Conservation (phyloP, 2,797 vertebrate genomes). For the Ataeniobius toweri region DNA sequence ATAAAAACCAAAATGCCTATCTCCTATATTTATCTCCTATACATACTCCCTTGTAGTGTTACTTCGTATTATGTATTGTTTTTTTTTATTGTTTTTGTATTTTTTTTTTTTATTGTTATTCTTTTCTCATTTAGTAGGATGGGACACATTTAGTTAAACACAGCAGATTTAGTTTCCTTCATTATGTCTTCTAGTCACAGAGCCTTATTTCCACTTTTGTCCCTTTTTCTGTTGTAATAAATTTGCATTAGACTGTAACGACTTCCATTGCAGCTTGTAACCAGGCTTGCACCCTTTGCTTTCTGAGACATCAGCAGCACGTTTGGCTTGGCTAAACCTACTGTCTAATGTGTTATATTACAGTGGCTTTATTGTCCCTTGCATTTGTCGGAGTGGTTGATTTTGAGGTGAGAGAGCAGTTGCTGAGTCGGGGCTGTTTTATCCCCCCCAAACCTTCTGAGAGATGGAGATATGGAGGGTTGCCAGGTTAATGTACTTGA, state of each 20-base stretch:
- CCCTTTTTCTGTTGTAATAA: slow-evolving; percentile 23
- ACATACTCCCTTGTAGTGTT: not conserved
- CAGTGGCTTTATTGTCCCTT: slow-evolving; percentile 49
- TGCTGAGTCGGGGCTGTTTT: slow-evolving; percentile 48
- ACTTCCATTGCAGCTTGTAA: slow-evolving; percentile 12
- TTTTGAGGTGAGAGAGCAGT: slow-evolving; percentile 43
- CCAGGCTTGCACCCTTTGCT: slow-evolving; percentile 5
- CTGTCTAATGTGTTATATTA: slow-evolving; percentile 50
- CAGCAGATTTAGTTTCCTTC: not conserved
- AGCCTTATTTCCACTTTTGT: not conserved
- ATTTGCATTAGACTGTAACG: slow-evolving; percentile 12
- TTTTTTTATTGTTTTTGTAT: not conserved
- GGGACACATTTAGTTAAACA: not conserved
- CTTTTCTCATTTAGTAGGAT: not conserved
- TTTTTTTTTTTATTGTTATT: not conserved
- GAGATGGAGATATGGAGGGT: slow-evolving; percentile 61
- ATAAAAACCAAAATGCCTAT: too few species aligned
- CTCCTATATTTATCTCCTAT: too few species aligned
- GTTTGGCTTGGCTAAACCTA: slow-evolving; percentile 26
- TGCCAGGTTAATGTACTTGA: slow-evolving; percentile 81
- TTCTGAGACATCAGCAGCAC: slow-evolving; percentile 29
- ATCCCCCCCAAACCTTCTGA: slow-evolving; percentile 36
- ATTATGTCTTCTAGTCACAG: not conserved
- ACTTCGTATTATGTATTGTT: not conserved
- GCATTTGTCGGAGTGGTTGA: slow-evolving; percentile 39